A percentile compares a stretch with the other conserved stretches of the same genome.
These are phyloP conservation scores for Acleris holmiana DNA, from an alignment of 2,888 invertebrate species.

Conservation along the genomic window DNA sequence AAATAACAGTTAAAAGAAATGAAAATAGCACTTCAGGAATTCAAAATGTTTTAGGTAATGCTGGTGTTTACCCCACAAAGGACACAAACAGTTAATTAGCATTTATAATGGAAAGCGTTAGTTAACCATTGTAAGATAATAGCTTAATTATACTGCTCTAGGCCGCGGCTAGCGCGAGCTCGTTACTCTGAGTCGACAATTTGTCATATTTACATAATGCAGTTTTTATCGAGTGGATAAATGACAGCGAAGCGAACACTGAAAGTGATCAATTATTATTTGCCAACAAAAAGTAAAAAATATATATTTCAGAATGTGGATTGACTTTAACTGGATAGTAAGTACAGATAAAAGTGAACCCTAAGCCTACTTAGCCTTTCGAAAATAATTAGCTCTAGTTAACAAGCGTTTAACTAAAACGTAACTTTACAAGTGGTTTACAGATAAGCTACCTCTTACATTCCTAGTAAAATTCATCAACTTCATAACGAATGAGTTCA, in stretches of 20 bases:
- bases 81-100: conserved; percentile 47
- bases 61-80: conserved; percentile 10
- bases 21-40: background rate
- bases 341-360: background rate
- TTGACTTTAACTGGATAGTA: background rate
- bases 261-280: too few species aligned
- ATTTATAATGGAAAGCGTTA: conserved; percentile 45
- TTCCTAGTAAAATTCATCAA: background rate
- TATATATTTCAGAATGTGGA: background rate
- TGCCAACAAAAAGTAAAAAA: background rate
- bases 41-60: conserved; percentile 23
- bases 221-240: conserved; percentile 4
- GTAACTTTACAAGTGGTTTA: conserved; percentile 10
- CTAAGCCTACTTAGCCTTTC: background rate
- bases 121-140: conserved; percentile 58
- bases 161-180: conserved; percentile 36
- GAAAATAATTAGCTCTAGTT: conserved; percentile 13
- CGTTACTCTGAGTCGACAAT: conserved; percentile 38
- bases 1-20: too few species aligned
- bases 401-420: conserved; percentile 8
- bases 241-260: background rate
- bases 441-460: conserved; percentile 2
- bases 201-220: conserved; percentile 34
- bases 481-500: background rate
- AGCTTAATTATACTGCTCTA: conserved; percentile 58